Conservation (phyloP, 2,888 invertebrate species). For the Leptothorax acervorum region DNA sequence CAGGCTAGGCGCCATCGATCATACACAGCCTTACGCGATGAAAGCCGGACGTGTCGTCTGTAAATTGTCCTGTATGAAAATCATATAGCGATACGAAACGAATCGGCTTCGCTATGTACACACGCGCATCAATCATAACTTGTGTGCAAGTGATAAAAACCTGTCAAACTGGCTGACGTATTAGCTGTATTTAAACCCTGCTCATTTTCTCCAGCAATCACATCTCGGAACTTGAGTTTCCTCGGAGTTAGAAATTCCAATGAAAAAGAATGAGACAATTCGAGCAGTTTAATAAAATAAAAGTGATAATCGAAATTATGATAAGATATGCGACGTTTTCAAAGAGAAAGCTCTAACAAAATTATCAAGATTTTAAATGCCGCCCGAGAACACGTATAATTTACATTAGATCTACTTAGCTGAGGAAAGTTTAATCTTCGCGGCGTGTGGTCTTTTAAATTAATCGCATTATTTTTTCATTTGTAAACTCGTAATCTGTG, state of each 20-base stretch:
- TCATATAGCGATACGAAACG: slow-evolving; percentile 48
- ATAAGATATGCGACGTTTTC: background rate
- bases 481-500: slow-evolving; percentile 3
- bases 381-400: background rate
- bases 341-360: background rate
- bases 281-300: background rate
- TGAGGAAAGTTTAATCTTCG: background rate
- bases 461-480: slow-evolving; percentile 2
- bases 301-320: background rate
- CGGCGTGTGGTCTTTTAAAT: slow-evolving; percentile 4
- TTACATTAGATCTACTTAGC: slow-evolving; percentile 5
- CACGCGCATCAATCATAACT: slow-evolving; percentile 24
- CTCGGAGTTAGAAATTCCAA: background rate
- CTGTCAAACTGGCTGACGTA: background rate
- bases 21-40: slow-evolving; percentile 52
- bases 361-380: background rate
- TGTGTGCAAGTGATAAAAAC: background rate
- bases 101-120: background rate
- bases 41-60: slow-evolving; percentile 40
- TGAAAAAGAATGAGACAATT: background rate
- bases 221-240: background rate
- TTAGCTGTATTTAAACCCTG: slow-evolving; percentile 8
- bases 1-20: slow-evolving; percentile 70
- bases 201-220: background rate
- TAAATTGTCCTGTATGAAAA: slow-evolving; percentile 39